These are phyloP conservation scores for Bombus picipes DNA, from an alignment of 1,140 invertebrate species.

Conservation along the genomic window DNA sequence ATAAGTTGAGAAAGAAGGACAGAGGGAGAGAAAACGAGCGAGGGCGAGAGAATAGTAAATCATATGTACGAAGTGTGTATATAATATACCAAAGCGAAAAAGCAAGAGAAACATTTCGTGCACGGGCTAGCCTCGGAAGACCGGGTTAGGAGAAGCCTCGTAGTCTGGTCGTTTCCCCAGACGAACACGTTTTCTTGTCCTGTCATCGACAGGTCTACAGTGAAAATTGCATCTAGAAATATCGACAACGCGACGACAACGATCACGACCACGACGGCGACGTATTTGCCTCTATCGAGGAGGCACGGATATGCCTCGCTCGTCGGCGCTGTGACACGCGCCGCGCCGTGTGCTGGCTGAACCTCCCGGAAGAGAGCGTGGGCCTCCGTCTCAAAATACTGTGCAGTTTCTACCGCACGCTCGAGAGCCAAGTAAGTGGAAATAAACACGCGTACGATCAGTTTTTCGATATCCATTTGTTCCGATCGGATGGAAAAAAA, in stretches of 20 bases:
- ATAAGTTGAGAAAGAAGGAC: constrained; percentile 26
- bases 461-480: neutral
- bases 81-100: constrained; percentile 20
- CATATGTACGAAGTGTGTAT: constrained; percentile 40
- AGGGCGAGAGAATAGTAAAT: constrained; percentile 46
- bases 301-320: constrained; percentile 58
- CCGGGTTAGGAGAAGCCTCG: constrained; percentile 16
- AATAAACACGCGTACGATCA: constrained; percentile 45
- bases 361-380: constrained; percentile 73
- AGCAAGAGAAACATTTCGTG: constrained; percentile 29
- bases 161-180: constrained; percentile 6
- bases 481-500: neutral
- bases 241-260: constrained; percentile 14
- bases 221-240: constrained; percentile 36
- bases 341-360: constrained; percentile 61
- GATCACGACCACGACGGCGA: constrained; percentile 37
- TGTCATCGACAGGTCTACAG: constrained; percentile 38
- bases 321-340: constrained; percentile 59
- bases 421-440: constrained; percentile 72
- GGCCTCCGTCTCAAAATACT: constrained; percentile 73
- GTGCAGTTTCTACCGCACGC: constrained; percentile 58
- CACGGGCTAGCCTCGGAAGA: constrained; percentile 29
- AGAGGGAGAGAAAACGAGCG: constrained; percentile 44
- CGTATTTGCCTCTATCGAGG: constrained; percentile 46
- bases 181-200: constrained; percentile 27